Conservation (phyloP, 2,888 invertebrate species). For the Caenorhabditis virilis region DNA sequence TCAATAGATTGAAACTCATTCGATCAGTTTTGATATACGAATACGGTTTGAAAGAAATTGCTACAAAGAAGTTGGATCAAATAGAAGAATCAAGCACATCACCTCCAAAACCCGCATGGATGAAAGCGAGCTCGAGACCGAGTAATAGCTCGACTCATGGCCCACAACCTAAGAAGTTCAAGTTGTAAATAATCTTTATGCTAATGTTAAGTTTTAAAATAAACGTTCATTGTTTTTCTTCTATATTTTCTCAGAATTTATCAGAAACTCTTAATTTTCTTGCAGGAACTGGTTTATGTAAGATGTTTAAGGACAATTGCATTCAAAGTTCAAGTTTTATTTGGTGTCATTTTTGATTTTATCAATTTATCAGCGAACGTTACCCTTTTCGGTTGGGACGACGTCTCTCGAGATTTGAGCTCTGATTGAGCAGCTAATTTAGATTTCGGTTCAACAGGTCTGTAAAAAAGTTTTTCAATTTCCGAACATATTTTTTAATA, state of each 20-base stretch:
- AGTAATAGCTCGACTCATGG: background rate
- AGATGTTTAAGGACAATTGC: no score
- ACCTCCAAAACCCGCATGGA: background rate
- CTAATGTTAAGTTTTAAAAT: no score
- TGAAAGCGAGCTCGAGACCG: background rate
- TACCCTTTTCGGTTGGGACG: background rate
- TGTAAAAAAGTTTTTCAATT: background rate
- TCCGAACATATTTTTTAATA: background rate
- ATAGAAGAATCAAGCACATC: no score
- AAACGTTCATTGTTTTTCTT: no score
- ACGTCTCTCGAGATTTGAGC: background rate
- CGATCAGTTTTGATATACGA: slow-evolving; percentile 49
- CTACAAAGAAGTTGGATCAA: no score
- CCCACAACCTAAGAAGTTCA: slow-evolving; percentile 27
- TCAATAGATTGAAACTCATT: slow-evolving; percentile 46
- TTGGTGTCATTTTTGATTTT: background rate
- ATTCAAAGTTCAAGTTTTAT: background rate
- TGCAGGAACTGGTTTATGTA: no score
- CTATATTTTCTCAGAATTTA: no score
- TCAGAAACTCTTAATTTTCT: no score
- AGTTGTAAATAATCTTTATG: slow-evolving; percentile 21
- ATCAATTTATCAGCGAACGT: background rate
- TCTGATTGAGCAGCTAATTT: background rate
- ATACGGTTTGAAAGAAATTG: no score
- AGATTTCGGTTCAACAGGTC: background rate